Conservation (phyloP, 2,888 invertebrate species). For the Anthophora plumipes region DNA sequence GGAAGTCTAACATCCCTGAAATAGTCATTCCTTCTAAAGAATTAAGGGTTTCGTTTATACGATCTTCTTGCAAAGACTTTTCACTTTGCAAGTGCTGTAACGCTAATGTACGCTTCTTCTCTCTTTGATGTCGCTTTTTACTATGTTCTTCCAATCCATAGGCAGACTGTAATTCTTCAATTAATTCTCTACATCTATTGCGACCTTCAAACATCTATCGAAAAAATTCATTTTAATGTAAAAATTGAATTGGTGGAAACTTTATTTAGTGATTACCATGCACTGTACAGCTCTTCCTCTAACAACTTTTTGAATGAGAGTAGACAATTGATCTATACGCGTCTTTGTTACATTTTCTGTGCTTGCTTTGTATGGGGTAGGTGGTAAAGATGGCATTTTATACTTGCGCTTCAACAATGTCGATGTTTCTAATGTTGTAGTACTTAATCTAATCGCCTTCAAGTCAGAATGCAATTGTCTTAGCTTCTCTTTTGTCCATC, state of each 20-base stretch:
- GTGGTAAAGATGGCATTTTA: conserved; percentile 53
- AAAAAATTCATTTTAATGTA: conserved; percentile 8
- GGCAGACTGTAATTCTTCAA: conserved; percentile 89
- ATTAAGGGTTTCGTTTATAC: conserved; percentile 88
- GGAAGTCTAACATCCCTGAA: conserved; percentile 89
- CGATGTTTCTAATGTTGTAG: conserved; percentile 44
- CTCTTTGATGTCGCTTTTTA: conserved; percentile 75
- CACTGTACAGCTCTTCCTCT: conserved; percentile 90
- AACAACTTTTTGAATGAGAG: conserved; percentile 88
- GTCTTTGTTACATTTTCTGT: conserved; percentile 78
- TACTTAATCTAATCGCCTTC: conserved; percentile 83
- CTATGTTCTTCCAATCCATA: conserved; percentile 87
- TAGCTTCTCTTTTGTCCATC: conserved; percentile 88
- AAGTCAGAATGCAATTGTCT: conserved; percentile 87
- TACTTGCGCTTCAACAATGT: conserved; percentile 70
- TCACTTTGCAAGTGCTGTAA: conserved; percentile 62
- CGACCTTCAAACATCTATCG: conserved; percentile 90
- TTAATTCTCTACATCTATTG: conserved; percentile 89
- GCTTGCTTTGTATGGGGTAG: conserved; percentile 52
- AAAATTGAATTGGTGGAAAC: conserved; percentile 14
- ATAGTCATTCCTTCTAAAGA: conserved; percentile 90
- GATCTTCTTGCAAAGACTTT: conserved; percentile 84
- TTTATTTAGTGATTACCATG: conserved; percentile 85
- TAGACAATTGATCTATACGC: conserved; percentile 86
- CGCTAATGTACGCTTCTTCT: conserved; percentile 71